These are phyloP conservation scores for Mastacembelus armatus DNA, from an alignment of 2,797 vertebrate species.

Conservation along the genomic window DNA sequence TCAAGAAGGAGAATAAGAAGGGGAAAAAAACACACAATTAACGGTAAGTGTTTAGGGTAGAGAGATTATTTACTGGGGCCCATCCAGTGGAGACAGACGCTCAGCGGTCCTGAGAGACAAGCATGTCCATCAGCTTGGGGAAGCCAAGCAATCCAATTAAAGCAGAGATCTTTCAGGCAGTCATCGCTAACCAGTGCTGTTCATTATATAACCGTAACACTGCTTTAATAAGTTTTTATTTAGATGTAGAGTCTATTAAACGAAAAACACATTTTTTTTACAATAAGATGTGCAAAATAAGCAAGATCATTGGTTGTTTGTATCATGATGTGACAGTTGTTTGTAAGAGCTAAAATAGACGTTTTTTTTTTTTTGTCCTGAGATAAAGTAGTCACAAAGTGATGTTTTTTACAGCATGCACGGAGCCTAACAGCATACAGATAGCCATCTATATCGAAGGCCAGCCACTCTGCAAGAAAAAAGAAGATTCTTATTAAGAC, in stretches of 20 bases:
- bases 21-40: slow-evolving; percentile 83
- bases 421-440: slow-evolving; percentile 9
- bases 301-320: slow-evolving; percentile 9
- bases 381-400: not conserved
- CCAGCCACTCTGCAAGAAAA: slow-evolving; percentile 59
- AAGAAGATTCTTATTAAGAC: slow-evolving; percentile 68
- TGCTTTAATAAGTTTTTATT: slow-evolving; percentile 58
- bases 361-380: not conserved
- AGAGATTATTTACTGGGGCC: slow-evolving; percentile 84
- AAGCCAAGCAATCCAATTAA: slow-evolving; percentile 82
- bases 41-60: slow-evolving; percentile 80
- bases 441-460: slow-evolving; percentile 65
- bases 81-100: slow-evolving; percentile 79
- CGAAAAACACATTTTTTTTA: slow-evolving; percentile 45
- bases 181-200: slow-evolving; percentile 60
- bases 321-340: too few species aligned
- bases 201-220: slow-evolving; percentile 65
- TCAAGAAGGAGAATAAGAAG: slow-evolving; percentile 53
- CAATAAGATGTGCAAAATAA: slow-evolving; percentile 3
- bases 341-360: too few species aligned
- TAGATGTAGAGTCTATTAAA: slow-evolving; percentile 33
- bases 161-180: slow-evolving; percentile 76
- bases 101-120: slow-evolving; percentile 78
- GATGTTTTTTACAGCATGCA: not conserved
- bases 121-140: slow-evolving; percentile 76